Evolutionary conservation across 2,797 vertebrate genomes (phyloP).

Genomic region (Phrynocephalus vlangalii): DNA sequence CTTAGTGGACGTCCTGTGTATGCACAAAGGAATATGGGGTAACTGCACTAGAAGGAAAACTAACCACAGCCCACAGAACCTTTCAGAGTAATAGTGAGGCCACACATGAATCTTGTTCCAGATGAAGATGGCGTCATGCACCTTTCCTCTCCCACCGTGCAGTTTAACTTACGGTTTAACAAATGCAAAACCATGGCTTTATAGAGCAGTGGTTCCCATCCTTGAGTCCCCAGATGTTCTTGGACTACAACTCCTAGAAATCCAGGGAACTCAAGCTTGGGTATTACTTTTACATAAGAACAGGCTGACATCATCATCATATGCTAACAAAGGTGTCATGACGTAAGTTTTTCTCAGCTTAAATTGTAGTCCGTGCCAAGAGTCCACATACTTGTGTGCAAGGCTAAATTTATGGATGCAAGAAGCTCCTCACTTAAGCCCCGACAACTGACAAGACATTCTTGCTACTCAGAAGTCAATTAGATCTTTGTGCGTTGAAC

Average conservation of each 20-base stretch:
- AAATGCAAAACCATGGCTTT: background rate
- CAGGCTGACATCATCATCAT: background rate
- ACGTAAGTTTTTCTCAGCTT: background rate
- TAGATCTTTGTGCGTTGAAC: no score
- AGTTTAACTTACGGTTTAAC: background rate
- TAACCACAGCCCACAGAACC: background rate
- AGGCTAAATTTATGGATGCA: background rate
- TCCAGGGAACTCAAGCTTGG: no score
- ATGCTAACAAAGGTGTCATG: background rate
- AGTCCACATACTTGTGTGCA: background rate
- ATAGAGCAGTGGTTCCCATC: background rate
- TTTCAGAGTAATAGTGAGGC: background rate
- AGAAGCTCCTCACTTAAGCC: no score
- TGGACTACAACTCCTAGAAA: no score
- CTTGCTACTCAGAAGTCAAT: no score
- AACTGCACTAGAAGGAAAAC: background rate
- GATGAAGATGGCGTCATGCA: background rate
- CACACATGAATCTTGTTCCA: background rate
- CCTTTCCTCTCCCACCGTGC: background rate
- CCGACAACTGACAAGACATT: no score
- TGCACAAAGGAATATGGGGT: background rate
- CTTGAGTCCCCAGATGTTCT: no score
- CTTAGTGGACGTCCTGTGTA: background rate
- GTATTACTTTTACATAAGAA: background rate
- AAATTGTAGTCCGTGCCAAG: background rate